Conservation (phyloP, 1,140 invertebrate genomes). For the Drosophila athabasca region DNA sequence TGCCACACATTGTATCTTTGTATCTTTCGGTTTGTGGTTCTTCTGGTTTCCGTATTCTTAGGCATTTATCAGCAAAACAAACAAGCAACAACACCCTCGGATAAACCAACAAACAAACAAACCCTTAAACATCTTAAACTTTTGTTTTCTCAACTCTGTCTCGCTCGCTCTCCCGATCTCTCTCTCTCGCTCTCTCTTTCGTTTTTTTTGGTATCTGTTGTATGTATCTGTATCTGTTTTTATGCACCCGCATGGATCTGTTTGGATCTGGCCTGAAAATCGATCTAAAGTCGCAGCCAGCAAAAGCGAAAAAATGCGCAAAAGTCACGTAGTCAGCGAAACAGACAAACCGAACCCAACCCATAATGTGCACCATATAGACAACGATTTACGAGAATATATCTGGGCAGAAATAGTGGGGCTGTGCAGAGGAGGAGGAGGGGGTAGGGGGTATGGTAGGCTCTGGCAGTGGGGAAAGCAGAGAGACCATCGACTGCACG, state of each 20-base stretch:
- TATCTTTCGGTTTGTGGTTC: constrained; percentile 38
- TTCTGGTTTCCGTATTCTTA: constrained; percentile 65
- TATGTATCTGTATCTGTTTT: constrained; percentile 44
- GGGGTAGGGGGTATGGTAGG: background rate
- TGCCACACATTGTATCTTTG: constrained; percentile 39
- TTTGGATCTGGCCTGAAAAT: constrained; percentile 65
- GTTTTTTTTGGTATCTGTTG: background rate
- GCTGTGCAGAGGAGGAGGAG: constrained; percentile 1
- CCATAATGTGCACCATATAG: constrained; percentile 46
- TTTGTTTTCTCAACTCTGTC: constrained; percentile 64
- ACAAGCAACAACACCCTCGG: too few relatives aligned
- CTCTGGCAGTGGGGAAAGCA: background rate
- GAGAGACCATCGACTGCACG: constrained; percentile 17
- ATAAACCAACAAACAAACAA: constrained; percentile 51
- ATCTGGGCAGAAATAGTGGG: constrained; percentile 23
- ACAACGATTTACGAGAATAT: constrained; percentile 57
- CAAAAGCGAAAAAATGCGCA: constrained; percentile 51
- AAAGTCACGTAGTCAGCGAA: constrained; percentile 77
- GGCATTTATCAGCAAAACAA: constrained; percentile 64
- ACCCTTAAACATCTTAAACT: constrained; percentile 45
- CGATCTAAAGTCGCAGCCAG: constrained; percentile 58
- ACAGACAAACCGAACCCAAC: constrained; percentile 37
- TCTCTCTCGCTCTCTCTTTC: constrained; percentile 21
- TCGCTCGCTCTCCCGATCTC: background rate
- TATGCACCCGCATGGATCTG: constrained; percentile 61